Evolutionary conservation across 2,113 vertebrate genomes (phyloP), one percentile per base, ranked within the genome.

Genomic region (Junco hyemalis): DNA sequence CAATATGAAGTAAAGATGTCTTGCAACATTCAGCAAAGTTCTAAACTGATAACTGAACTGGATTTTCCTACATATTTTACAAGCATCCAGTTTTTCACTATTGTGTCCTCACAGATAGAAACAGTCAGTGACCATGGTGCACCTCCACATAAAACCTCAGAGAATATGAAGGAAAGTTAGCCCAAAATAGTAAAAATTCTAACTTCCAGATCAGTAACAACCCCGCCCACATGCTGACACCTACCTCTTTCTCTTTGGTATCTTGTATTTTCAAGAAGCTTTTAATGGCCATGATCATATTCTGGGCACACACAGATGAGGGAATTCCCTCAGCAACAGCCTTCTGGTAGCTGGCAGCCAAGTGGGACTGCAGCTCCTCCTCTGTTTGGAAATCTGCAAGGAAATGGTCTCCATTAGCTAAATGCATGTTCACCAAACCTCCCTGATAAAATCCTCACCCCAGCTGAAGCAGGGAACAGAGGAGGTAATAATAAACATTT

Each of bases 341-440:
- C 85, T 98, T 98, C 54, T 98, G 98, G 89, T 99, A 99, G 48
- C 85, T 96, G 38, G 96, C 92, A 65, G 47, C 97, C 89, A 99
- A 93, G 61, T 98, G 97, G 45, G 97, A 97, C 45, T 98, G 91
- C 79, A 99, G 97, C 54, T 99, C 99, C 38, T 97, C 98, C 93
- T 99, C 98, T 36, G 97, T 98, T 80, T 96, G 98, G 88, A 99
- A 98, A 94, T 97, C 99, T 99, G 95, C 33, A 73, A 56, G 17
- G 31, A 96, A 87, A 60, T 4, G 10, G 7, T 40, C 14, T 40
- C 33, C 22, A 12, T 38, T 63, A 77, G 56, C 28, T 12, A 36
- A 79, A 83, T 24, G 14, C 20, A 33, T 40, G 14, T 26, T 72
- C 29, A 51, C 8, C 59, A 61, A n/a, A 50, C 3, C 24, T 68